Conservation (phyloP, 2,113 vertebrate genomes). For the Barbus barbus region DNA sequence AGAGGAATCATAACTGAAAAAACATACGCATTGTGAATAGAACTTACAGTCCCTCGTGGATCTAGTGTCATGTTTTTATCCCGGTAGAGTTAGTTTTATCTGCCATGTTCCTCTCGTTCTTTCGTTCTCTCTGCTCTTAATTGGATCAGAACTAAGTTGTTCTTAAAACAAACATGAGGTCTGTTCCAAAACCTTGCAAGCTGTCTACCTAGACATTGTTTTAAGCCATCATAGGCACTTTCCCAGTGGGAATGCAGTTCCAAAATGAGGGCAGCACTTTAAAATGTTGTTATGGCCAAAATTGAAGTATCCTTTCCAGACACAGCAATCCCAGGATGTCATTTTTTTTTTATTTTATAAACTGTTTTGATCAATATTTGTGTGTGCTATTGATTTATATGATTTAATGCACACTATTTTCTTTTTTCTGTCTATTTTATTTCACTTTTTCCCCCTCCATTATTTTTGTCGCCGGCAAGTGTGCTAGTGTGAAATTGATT, state of each 20-base stretch:
- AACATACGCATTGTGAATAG: constrained; percentile 34
- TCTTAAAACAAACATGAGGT: constrained; percentile 51
- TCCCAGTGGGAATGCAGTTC: background rate
- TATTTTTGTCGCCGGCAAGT: background rate
- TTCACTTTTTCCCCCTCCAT: no score
- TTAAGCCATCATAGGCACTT: background rate
- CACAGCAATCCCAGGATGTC: background rate
- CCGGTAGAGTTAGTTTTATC: background rate
- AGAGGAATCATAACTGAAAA: constrained; percentile 26
- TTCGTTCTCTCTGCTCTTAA: constrained; percentile 31
- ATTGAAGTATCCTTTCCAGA: background rate
- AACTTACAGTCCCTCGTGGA: constrained; percentile 13
- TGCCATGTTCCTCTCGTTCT: background rate
- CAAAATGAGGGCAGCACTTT: background rate
- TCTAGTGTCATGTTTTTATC: constrained; percentile 19
- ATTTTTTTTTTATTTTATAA: no score
- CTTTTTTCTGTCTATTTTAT: no score
- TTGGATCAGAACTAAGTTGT: constrained; percentile 49
- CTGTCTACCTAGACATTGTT: constrained; percentile 58
- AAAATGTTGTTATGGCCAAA: background rate
- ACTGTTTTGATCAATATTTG: no score
- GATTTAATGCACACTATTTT: background rate
- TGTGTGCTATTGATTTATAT: no score
- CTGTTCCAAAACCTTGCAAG: constrained; percentile 51
- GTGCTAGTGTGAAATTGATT: constrained; percentile 69